These are phyloP conservation scores for Tigriopus japonicus DNA, from an alignment of 1,140 invertebrate species.

Conservation along the genomic window DNA sequence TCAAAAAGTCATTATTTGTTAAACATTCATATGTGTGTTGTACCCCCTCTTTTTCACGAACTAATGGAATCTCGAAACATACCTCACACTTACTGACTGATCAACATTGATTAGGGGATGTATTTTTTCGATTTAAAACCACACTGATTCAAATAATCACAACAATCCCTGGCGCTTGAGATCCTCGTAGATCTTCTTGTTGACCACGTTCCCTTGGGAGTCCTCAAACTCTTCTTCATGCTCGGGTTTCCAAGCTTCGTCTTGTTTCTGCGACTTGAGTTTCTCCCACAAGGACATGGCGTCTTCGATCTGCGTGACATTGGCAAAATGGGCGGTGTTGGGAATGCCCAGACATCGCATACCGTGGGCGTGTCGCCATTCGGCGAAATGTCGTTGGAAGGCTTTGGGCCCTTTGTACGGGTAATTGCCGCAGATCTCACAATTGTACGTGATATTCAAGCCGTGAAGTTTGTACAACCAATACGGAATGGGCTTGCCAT, in stretches of 20 bases:
- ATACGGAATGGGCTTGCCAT: slow-evolving; percentile 98
- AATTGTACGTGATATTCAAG: slow-evolving; percentile 94
- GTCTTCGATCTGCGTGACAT: slow-evolving; percentile 97
- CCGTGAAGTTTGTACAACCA: slow-evolving; percentile 99
- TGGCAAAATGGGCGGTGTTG: slow-evolving; percentile 98
- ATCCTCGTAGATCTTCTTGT: slow-evolving; percentile 95
- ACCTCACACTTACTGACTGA: too few species aligned
- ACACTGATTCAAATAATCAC: too few species aligned
- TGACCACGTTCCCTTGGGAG: slow-evolving; percentile 93
- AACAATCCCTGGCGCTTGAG: slow-evolving; percentile 91
- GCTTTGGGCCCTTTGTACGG: slow-evolving; percentile 98
- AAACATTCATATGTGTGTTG: too few species aligned
- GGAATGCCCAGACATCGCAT: slow-evolving; percentile 98
- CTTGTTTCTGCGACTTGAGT: slow-evolving; percentile 80
- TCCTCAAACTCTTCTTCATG: slow-evolving; percentile 98
- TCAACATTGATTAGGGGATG: too few species aligned
- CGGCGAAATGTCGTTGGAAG: slow-evolving; percentile 98
- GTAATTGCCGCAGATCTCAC: slow-evolving; percentile 99
- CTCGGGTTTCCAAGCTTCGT: slow-evolving; percentile 88
- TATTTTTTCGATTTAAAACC: too few species aligned
- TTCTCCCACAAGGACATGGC: slow-evolving; percentile 93
- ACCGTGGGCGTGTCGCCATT: slow-evolving; percentile 98
- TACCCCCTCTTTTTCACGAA: too few species aligned
- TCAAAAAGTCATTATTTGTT: too few species aligned
- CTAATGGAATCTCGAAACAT: too few species aligned